Percentiles rank a stretch among this genome's conserved stretches.
These are phyloP conservation scores for Pteronotus mesoamericanus DNA, from an alignment of 2,797 vertebrate genomes.

Conservation along the genomic window DNA sequence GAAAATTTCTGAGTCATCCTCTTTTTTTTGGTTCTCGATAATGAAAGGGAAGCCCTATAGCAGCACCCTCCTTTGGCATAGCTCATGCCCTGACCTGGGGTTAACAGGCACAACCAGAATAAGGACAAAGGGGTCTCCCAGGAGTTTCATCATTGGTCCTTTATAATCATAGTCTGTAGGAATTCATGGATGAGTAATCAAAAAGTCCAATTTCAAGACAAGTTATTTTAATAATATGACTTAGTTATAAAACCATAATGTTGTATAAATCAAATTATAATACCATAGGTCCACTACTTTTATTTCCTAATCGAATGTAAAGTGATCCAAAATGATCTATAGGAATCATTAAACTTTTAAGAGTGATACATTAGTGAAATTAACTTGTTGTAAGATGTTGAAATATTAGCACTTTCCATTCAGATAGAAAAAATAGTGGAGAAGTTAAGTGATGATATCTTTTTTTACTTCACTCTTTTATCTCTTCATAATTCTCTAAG, in stretches of 20 bases:
- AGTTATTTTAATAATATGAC: constrained; percentile 48
- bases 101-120: neutral
- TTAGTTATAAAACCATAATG: constrained; percentile 32
- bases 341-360: constrained; percentile 66
- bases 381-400: constrained; percentile 59
- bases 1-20: neutral
- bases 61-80: neutral
- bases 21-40: constrained; percentile 5
- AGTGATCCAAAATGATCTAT: constrained; percentile 60
- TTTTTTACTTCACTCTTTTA: constrained; percentile 15
- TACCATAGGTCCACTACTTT: constrained; percentile 21
- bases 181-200: neutral
- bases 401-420: constrained; percentile 48
- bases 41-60: constrained; percentile 30
- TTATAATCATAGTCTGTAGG: constrained; percentile 7
- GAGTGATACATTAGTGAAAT: constrained; percentile 66
- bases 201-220: constrained; percentile 18
- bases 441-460: constrained; percentile 5
- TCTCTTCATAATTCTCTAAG: neutral
- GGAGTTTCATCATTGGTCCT: neutral
- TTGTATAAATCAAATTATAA: constrained; percentile 45
- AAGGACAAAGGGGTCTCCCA: neutral
- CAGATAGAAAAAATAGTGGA: constrained; percentile 18
- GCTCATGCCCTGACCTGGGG: neutral
- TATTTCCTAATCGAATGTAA: constrained; percentile 50